Evolutionary conservation across 2,797 vertebrate species (phyloP), one percentile per base, ranked within the genome.

Genomic region (Manis pentadactyla): DNA sequence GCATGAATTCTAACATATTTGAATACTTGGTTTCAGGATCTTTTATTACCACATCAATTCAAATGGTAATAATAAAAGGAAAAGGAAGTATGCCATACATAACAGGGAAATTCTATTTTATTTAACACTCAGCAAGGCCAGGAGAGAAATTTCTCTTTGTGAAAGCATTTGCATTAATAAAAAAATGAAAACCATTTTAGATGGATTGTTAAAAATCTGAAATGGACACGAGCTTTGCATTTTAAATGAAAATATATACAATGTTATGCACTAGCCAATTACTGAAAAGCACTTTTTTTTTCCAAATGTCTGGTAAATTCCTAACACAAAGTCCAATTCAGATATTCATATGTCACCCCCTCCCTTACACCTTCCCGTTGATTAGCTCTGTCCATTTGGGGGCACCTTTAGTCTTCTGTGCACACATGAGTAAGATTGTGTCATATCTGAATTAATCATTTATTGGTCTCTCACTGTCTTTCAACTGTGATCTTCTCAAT

Each of bases 21-120:
- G 97, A 98, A 97, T 97, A 97, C 96, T 97, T 97, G 97, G 95
- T 96, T 98, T 97, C 90, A 93, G 97, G 98, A 96, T 96, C 96
- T 97, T 97, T 97, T 97, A 98, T 98, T 98, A 97, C 94, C 97
- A 97, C 97, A 98, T 98, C 98, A 98, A 96, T 97, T 96, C 98
- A 95, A 82, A 87, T 68, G 63, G 89, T 88, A 96, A 98, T 96
- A 97, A 98, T 97, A 92, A 94, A 98, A 92, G 61, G 95, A 96
- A 97, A 97, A 95, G 97, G 94, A 98, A 95, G 53, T 92, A 51
- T 96, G 95, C 95, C 93, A 94, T 95, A 88, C 93, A 69, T 95
- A 95, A 98, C 95, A 97, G 97, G 75, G 88, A 94, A 96, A 81
- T 95, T 86, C 49, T 77, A 1, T 93, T 96, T 89, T 96, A 91